Percentiles rank a stretch among this genome's conserved stretches.
phyloP scores from a whole-genome alignment of 2,888 invertebrate species.

The Epistrophe eligans region DNA sequence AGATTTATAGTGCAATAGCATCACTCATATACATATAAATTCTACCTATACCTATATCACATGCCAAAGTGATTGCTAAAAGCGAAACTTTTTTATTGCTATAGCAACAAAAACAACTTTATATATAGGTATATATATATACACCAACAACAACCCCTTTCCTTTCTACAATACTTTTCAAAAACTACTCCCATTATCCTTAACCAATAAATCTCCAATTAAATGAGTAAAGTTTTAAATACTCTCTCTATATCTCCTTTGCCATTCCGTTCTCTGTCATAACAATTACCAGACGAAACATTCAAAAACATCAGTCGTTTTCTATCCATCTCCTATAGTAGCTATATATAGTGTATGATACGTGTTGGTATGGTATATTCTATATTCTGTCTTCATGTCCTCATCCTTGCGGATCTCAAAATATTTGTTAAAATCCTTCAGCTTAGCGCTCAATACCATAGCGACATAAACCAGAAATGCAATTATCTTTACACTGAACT shows the following conservation, averaged over 20 bases:
- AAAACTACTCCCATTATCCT: conserved; percentile 59
- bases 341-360: no score
- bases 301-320: conserved; percentile 69
- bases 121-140: no score
- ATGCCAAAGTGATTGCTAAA: conserved; percentile 6
- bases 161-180: background rate
- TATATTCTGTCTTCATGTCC: conserved; percentile 30
- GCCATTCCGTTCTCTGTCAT: conserved; percentile 62
- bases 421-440: conserved; percentile 71
- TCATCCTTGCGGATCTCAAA: conserved; percentile 37
- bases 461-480: conserved; percentile 76
- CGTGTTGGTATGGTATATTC: background rate
- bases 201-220: conserved; percentile 71
- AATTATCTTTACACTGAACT: conserved; percentile 72
- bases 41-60: background rate
- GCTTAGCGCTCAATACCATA: conserved; percentile 72
- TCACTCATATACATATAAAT: background rate
- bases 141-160: background rate
- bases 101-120: background rate
- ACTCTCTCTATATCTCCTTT: conserved; percentile 34
- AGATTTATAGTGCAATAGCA: conserved; percentile 25
- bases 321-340: conserved; percentile 20
- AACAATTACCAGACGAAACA: conserved; percentile 73
- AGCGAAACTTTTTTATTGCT: conserved; percentile 4
- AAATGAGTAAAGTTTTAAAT: conserved; percentile 74